Evolutionary conservation across 2,797 vertebrate species (phyloP).

Genomic region (Cynopterus sphinx): DNA sequence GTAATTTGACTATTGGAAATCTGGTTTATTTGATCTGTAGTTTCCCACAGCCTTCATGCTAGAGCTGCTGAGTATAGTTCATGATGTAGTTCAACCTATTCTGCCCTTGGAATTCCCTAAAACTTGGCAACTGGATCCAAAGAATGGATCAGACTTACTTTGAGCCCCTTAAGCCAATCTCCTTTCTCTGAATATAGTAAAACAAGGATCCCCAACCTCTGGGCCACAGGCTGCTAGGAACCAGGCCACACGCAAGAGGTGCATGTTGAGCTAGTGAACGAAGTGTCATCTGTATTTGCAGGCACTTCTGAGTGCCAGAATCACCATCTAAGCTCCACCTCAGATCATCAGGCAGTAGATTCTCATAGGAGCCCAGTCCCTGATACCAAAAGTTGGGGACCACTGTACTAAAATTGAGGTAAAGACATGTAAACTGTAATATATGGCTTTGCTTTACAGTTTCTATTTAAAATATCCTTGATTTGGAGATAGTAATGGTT

Average conservation of each 20-base stretch:
- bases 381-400: too few species aligned
- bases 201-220: neutral
- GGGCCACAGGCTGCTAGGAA: too few species aligned
- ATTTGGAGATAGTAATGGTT: neutral
- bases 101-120: neutral
- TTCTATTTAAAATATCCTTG: conserved; percentile 33
- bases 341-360: too few species aligned
- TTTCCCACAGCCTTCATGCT: neutral
- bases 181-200: neutral
- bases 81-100: neutral
- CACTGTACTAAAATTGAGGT: neutral
- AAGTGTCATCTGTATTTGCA: too few species aligned
- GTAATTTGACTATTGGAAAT: neutral
- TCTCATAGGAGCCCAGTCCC: too few species aligned
- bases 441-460: neutral
- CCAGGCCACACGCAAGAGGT: too few species aligned
- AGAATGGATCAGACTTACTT: neutral
- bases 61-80: neutral
- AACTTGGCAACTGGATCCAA: neutral
- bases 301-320: too few species aligned
- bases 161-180: neutral
- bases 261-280: too few species aligned
- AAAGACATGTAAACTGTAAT: neutral
- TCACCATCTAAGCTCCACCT: too few species aligned
- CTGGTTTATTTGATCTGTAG: neutral